phyloP scores from a whole-genome alignment of 2,113 vertebrate genomes.

The Danionella cerebrum region DNA sequence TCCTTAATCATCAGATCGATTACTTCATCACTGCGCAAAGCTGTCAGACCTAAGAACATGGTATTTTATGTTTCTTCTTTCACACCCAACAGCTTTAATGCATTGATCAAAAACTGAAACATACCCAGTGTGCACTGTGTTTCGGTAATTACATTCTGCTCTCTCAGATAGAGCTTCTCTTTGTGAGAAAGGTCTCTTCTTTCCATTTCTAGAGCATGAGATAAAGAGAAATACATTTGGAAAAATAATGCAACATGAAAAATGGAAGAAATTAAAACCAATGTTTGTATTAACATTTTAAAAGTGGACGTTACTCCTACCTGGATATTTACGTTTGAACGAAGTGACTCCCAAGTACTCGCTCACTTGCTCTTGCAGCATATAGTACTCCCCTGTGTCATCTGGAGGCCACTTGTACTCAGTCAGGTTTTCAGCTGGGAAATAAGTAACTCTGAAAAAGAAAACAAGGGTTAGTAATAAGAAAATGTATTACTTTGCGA shows the following conservation, averaged over 20 bases:
- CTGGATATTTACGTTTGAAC: constrained; percentile 97
- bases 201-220: constrained; percentile 81
- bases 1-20: constrained; percentile 99
- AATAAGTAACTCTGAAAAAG: constrained; percentile 79
- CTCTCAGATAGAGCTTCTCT: constrained; percentile 93
- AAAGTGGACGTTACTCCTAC: constrained; percentile 56
- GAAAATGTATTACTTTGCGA: too few relatives aligned
- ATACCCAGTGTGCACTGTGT: constrained; percentile 96
- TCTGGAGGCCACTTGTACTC: constrained; percentile 98
- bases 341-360: constrained; percentile 97
- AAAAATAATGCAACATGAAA: too few relatives aligned
- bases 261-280: too few relatives aligned
- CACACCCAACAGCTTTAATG: too few relatives aligned
- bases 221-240: neutral
- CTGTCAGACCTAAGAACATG: constrained; percentile 77
- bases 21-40: constrained; percentile 93
- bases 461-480: neutral
- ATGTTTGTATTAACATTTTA: neutral
- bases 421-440: constrained; percentile 93
- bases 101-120: neutral
- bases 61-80: neutral
- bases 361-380: constrained; percentile 98
- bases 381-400: constrained; percentile 94
- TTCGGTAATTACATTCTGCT: constrained; percentile 96
- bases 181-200: constrained; percentile 95